Evolutionary conservation across 92 coral and sea anemone species (phyloP), one percentile per base, ranked within the genome.

Genomic region (Bergia sp.): DNA sequence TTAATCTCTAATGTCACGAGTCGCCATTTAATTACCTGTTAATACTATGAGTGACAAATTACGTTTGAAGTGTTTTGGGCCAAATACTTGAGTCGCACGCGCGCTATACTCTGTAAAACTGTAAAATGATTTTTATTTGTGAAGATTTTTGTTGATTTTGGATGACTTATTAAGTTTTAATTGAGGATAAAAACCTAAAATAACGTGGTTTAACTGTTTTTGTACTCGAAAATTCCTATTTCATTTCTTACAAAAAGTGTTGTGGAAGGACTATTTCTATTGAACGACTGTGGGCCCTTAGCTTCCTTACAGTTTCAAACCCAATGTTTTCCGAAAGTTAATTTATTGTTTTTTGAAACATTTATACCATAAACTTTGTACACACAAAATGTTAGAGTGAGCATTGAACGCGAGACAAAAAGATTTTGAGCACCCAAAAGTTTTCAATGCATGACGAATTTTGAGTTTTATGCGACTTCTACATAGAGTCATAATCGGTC

Each of bases 361-460:
- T 78, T 78, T 78, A 78, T 78, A 78, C 64, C 61, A 78, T 78
- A 78, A 44, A 4, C 64, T 78, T 78, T 45, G 64, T 21, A 64
- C 82, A 78, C 41, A 47, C 0, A 78, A 78, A 78, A 78, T 78
- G 64, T 78, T 78, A 78, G 64, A 45, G 42, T 78, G 82, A 78
- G 82, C 82, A 78, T n/a, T n/a, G n/a, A 78, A 78, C 82, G 82
- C 45, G 82, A 78, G 82, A 45, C 82, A 78, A 78, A 45, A 45
- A 21, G 66, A 44, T 44, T 45, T 44, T 45, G 64, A 44, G 82
- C 82, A 78, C 64, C 64, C 18, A 20, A 45, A 78, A 78, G 82
- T 21, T 78, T 44, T 45, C 3, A 45, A n/a, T n/a, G n/a, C n/a
- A n/a, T n/a, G 0, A 45, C 65, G 44, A 78, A 78, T 18, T 78